Percentiles rank a stretch among this genome's conserved stretches.
These are phyloP conservation scores for Kradibia gibbosae DNA, from an alignment of 1,140 invertebrate species.

Conservation along the genomic window DNA sequence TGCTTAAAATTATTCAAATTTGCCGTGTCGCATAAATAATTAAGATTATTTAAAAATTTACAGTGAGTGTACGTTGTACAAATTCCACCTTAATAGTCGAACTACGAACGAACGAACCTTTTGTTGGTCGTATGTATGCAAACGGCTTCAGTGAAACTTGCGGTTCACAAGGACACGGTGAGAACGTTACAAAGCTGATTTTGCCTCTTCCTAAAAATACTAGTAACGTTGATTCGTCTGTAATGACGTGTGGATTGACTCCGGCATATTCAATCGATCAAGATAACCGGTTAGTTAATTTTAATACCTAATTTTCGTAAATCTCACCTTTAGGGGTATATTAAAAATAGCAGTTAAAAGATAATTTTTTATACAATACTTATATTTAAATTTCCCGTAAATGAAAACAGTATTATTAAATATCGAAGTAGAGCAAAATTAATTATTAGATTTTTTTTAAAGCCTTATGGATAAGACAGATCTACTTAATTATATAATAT, in stretches of 20 bases:
- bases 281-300: constrained; percentile 59
- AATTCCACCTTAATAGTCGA: constrained; percentile 70
- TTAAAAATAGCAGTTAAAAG: background rate
- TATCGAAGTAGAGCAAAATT: too few species aligned
- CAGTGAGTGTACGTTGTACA: constrained; percentile 74
- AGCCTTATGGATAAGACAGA: too few species aligned
- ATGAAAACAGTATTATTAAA: too few species aligned
- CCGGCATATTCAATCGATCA: constrained; percentile 63
- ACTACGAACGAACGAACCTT: constrained; percentile 71
- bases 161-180: constrained; percentile 66
- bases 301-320: background rate
- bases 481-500: background rate
- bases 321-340: background rate
- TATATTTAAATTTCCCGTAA: too few species aligned
- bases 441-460: too few species aligned
- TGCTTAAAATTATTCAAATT: background rate
- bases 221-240: constrained; percentile 43
- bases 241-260: constrained; percentile 60
- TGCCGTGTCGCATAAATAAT: background rate
- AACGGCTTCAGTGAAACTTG: constrained; percentile 69
- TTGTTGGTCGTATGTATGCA: constrained; percentile 73
- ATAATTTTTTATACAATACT: too few species aligned
- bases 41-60: constrained; percentile 2
- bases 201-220: constrained; percentile 63
- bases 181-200: constrained; percentile 67